Base-by-base conservation (phyloP, 2,888 invertebrate species). In the Polydrusus pterygomalis region DNA sequence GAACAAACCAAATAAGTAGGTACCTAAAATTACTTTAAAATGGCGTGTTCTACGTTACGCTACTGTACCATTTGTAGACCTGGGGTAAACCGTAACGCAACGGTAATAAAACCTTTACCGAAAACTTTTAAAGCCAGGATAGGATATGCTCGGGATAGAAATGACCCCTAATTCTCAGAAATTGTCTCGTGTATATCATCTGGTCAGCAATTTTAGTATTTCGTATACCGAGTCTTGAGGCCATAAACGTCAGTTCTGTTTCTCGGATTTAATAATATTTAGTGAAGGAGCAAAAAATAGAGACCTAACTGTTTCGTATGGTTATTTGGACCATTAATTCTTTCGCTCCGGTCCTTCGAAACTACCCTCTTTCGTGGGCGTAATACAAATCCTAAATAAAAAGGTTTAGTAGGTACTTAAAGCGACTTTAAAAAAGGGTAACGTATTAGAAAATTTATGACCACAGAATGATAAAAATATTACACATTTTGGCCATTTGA, bases 251-350 rank as follows among this genome's bases (percentile, higher is more conserved):
- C 75, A 63, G 70, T 65, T 70, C 56, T 75, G 65, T 70, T 74
- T 75, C 75, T 64, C 49, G 70, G 75, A 70, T 75, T 75, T 75
- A 75, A 74, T 69, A 74, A 69, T 69, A 74, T 69, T 69, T 74
- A 74, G 74, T 69, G 68, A 69, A 67, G 49, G 54, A 51, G 62
- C 74, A 68, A 62, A 74, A 74, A 74, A 74, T 74, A 74, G 49
- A 58, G 65, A 65, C 67, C 72, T 58, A 73, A 73, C 67, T 74
- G 74, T 67, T 74, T 68, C 68, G 56, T 62, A 74, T 74, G 70
- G 69, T 74, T 75, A 65, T 63, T 64, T 70, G 64, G 75, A 45
- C 56, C 70, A 75, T 75, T 75, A 75, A 75, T 64, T 75, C 64
- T 75, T 70, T 69, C 63, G 63, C 43, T 62, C 43, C 11, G 69